Evolutionary conservation across 2,888 invertebrate species (phyloP).

Genomic region (Oxystoma pomonae): DNA sequence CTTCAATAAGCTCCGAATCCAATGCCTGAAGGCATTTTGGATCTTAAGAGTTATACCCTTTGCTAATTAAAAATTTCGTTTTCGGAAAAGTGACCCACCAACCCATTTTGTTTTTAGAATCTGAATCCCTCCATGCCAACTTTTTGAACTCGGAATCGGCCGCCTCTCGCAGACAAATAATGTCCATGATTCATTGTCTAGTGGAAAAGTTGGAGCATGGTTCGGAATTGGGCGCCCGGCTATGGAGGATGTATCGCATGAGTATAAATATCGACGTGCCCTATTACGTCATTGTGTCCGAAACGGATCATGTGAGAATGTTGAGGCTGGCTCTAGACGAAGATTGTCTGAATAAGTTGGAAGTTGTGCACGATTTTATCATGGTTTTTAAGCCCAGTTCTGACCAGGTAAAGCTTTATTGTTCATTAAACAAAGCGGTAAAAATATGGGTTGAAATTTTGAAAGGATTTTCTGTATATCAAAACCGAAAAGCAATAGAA

Average conservation of each 20-base stretch:
- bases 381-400: slow-evolving; percentile 53
- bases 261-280: slow-evolving; percentile 55
- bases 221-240: slow-evolving; percentile 50
- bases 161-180: neutral
- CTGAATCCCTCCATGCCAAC: no score
- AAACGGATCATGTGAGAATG: slow-evolving; percentile 51
- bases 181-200: slow-evolving; percentile 46
- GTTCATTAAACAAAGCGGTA: no score
- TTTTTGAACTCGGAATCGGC: neutral
- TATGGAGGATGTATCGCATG: slow-evolving; percentile 55
- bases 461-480: no score
- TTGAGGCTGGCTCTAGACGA: slow-evolving; percentile 52
- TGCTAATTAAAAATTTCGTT: no score
- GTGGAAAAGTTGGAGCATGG: slow-evolving; percentile 53
- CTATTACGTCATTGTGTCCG: slow-evolving; percentile 53
- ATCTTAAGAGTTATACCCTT: no score
- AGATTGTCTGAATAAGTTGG: slow-evolving; percentile 54
- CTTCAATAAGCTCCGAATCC: no score
- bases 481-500: no score
- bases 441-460: no score
- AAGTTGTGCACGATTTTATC: slow-evolving; percentile 59
- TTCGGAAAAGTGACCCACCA: no score
- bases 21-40: no score
- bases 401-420: slow-evolving; percentile 44
- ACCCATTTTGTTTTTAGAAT: no score